Percentiles rank a stretch among this genome's conserved stretches.
Evolutionary conservation across 2,888 invertebrate genomes (phyloP).

Genomic region (Lomographa bimaculata): DNA sequence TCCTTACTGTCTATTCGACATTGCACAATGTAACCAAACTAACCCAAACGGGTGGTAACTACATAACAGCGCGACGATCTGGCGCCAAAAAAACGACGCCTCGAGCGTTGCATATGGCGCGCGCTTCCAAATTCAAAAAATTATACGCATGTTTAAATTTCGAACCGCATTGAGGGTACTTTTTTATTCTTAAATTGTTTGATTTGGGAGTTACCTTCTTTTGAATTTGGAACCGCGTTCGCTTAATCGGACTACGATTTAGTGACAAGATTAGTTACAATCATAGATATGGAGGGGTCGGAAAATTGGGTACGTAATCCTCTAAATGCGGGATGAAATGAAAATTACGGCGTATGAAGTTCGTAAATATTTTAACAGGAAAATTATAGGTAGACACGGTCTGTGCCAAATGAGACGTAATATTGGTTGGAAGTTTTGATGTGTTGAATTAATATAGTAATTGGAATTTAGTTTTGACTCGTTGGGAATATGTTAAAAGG

Average conservation of each 20-base stretch:
- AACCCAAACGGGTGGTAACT: conserved; percentile 22
- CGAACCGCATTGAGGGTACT: conserved; percentile 43
- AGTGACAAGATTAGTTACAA: conserved; percentile 77
- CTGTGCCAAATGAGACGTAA: conserved; percentile 13
- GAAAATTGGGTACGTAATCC: conserved; percentile 58
- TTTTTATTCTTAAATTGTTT: conserved; percentile 40
- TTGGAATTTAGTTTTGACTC: conserved; percentile 11
- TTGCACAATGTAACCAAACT: conserved; percentile 29
- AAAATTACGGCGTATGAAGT: conserved; percentile 56
- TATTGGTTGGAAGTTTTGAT: conserved; percentile 14
- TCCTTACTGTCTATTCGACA: conserved; percentile 4
- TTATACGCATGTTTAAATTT: conserved; percentile 76
- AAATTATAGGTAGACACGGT: conserved; percentile 37
- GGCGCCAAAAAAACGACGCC: conserved; percentile 65
- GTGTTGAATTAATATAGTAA: conserved; percentile 15
- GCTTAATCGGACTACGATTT: conserved; percentile 71
- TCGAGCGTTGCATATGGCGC: conserved; percentile 71
- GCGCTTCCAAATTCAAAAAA: conserved; percentile 64
- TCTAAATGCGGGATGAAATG: conserved; percentile 57
- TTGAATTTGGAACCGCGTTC: conserved; percentile 58
- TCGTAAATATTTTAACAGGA: conserved; percentile 40
- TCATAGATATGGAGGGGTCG: conserved; percentile 54
- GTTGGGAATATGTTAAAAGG: not conserved
- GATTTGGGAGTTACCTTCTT: conserved; percentile 29
- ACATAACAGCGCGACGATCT: conserved; percentile 44